These are phyloP conservation scores for Sylvia borin DNA, from an alignment of 2,797 vertebrate species.

Conservation along the genomic window DNA sequence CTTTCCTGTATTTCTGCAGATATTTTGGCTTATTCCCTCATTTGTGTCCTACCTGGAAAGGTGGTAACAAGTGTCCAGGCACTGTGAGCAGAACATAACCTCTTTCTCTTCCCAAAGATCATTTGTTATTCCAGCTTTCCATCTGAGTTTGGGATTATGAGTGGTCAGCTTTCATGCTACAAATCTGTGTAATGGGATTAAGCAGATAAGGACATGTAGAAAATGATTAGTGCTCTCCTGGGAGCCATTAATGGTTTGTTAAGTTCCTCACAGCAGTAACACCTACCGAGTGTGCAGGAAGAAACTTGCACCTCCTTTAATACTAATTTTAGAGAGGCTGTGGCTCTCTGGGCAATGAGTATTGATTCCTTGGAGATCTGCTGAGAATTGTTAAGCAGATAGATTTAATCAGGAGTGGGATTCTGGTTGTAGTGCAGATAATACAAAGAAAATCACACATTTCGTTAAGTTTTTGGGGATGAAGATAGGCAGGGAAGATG, in stretches of 20 bases:
- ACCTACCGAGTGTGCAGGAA: neutral
- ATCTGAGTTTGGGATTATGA: neutral
- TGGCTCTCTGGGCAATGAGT: neutral
- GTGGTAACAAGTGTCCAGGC: neutral
- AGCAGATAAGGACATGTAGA: neutral
- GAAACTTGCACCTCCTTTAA: neutral
- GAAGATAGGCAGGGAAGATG: neutral
- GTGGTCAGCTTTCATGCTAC: neutral
- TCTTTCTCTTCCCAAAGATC: neutral
- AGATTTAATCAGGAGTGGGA: conserved; percentile 15
- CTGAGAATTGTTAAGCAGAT: neutral
- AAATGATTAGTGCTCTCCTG: conserved; percentile 15
- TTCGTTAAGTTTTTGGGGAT: neutral
- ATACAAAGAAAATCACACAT: neutral
- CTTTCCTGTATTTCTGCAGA: neutral
- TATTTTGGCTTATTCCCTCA: neutral
- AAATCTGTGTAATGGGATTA: conserved; percentile 4
- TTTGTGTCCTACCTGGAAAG: neutral
- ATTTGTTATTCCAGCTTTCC: neutral
- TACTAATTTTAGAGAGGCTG: conserved; percentile 12
- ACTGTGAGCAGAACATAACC: neutral
- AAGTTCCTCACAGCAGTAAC: neutral
- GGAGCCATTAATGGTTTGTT: neutral
- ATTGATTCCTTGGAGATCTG: conserved; percentile 1
- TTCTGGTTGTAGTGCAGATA: neutral